Evolutionary conservation across 2,797 vertebrate genomes (phyloP), one percentile per base, ranked within the genome.

Genomic region (Todus mexicanus): DNA sequence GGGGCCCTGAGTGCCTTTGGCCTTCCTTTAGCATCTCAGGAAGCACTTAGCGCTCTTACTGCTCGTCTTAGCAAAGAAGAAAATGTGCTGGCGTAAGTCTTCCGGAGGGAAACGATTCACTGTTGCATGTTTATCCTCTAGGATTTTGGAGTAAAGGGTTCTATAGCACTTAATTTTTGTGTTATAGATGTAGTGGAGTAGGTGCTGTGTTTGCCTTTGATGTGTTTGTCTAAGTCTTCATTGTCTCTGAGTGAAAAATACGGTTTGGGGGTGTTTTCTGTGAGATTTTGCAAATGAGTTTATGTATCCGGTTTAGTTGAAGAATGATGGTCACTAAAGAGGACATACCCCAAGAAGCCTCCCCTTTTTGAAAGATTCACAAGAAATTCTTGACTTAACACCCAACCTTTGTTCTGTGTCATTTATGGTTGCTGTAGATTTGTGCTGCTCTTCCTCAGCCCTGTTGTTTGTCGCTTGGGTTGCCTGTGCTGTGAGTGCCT

Each of bases 61-160:
- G 96, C 98, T 94, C 98, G 98, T 37, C 99, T 99, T 86, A 98
- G 98, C 97, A 99, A 99, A 94, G 99, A 99, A 68, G 99, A 99
- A 93, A 99, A 98, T 1, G 98, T 99, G 31, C 95, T 99, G 86
- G 98, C 98, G 99, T 99, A 94, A 98, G 99, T 98, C 45, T 93
- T 79, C 19, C n/a, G 13, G 19, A 2, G 5, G 5, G 35, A 59
- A 64, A 4, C 5, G 7, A 16, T 38, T 76, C 35, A 1, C 45
- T n/a, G 31, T 25, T 78, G 9, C 4, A 0, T 54, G 8, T 33
- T 33, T n/a, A 4, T 35, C 53, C 18, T 69, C 23, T 78, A 26
- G 66, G 37, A 9, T 35, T 84, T 84, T 53, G 18, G 47, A 37
- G 53, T 63, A 29, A 68, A 54, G 33, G 7, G 3, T 64, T 1